Percentiles rank a stretch among this genome's conserved stretches.
Conservation (phyloP, 2,797 vertebrate species). For the Syngnathus rostellatus region DNA sequence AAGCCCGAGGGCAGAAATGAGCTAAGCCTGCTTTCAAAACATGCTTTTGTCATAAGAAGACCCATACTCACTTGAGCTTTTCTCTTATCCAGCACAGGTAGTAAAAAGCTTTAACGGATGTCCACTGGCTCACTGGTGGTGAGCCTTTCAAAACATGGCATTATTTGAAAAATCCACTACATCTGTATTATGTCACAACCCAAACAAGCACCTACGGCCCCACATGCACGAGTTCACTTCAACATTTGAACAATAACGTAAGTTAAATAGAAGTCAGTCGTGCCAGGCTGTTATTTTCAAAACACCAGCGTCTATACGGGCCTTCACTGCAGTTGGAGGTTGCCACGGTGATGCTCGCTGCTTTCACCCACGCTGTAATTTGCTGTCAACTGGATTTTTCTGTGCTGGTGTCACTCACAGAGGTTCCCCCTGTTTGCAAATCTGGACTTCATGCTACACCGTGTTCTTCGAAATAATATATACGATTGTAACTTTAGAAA, state of each 20-base stretch:
- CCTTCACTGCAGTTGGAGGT: neutral
- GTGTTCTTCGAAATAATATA: neutral
- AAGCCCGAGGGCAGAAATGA: constrained; percentile 18
- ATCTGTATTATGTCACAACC: neutral
- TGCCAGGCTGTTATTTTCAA: neutral
- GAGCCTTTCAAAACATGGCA: constrained; percentile 32
- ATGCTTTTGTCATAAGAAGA: constrained; percentile 14
- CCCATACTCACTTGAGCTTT: constrained; percentile 9
- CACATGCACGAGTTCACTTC: neutral
- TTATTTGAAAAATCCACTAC: constrained; percentile 16
- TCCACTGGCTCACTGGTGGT: constrained; percentile 27
- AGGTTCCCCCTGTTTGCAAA: neutral
- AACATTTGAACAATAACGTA: neutral
- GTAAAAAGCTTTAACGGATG: constrained; percentile 35
- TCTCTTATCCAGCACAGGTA: constrained; percentile 24
- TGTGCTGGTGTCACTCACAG: neutral
- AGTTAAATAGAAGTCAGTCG: neutral
- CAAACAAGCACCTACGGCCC: neutral
- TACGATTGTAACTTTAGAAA: neutral
- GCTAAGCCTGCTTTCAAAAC: constrained; percentile 10
- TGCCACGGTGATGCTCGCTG: neutral
- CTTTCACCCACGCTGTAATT: neutral
- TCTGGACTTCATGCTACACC: neutral
- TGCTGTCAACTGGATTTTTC: neutral
- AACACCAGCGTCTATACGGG: neutral